Conservation (phyloP, 2,888 invertebrate genomes). For the Litoditis marina region DNA sequence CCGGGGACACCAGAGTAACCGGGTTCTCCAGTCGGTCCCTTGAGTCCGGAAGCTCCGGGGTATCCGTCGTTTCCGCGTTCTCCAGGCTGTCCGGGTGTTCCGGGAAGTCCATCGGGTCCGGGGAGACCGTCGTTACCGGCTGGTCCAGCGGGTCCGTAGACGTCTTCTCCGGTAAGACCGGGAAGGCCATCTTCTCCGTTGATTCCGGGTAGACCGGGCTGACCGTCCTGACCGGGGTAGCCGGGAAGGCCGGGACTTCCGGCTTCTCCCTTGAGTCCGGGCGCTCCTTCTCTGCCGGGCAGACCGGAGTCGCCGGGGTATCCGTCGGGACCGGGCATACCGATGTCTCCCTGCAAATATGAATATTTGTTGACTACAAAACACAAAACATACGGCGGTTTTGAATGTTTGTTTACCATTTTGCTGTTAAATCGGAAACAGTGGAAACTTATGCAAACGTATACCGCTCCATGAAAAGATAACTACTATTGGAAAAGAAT, state of each 20-base stretch:
- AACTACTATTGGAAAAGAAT: too few relatives aligned
- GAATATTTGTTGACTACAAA: too few relatives aligned
- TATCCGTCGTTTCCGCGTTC: conserved; percentile 52
- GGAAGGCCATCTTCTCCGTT: conserved; percentile 54
- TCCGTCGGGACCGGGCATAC: conserved; percentile 35
- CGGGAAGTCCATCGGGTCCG: conserved; percentile 52
- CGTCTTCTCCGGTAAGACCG: conserved; percentile 59
- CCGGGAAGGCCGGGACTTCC: conserved; percentile 48
- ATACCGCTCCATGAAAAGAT: too few relatives aligned
- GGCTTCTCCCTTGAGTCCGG: conserved; percentile 51
- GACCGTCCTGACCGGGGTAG: conserved; percentile 50
- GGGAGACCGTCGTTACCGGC: conserved; percentile 44
- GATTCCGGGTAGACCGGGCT: conserved; percentile 58
- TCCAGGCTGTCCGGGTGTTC: conserved; percentile 52
- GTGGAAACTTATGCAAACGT: too few relatives aligned
- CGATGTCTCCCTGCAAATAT: conserved; percentile 25
- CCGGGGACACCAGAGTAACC: conserved; percentile 58
- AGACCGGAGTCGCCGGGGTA: conserved; percentile 52
- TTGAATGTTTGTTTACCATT: too few relatives aligned
- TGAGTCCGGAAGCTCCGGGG: conserved; percentile 47
- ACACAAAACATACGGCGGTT: too few relatives aligned
- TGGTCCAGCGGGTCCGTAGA: conserved; percentile 46
- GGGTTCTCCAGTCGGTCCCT: conserved; percentile 49
- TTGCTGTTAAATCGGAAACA: too few relatives aligned
- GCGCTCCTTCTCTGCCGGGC: conserved; percentile 47